Conservation (phyloP, 2,888 invertebrate genomes). For the Pharmacophagus antenor region DNA sequence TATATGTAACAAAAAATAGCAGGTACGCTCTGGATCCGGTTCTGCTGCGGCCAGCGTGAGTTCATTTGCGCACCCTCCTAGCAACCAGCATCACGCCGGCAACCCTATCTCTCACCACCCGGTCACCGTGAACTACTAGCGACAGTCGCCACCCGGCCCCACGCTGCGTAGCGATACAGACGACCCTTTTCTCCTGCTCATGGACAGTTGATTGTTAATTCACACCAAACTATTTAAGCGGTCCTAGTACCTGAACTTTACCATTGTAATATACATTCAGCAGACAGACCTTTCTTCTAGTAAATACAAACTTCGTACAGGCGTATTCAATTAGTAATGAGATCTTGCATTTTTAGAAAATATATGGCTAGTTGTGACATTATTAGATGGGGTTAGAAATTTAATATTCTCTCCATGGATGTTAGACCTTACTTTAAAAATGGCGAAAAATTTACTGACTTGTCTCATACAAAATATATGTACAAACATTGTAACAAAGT, state of each 20-base stretch:
- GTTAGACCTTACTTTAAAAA: conserved; percentile 1
- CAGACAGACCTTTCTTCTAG: no score
- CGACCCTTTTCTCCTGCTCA: conserved; percentile 5
- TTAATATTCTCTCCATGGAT: not conserved
- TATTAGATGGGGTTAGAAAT: no score
- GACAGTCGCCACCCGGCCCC: conserved; percentile 5
- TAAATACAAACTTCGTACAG: no score
- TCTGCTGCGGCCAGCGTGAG: conserved; percentile 41
- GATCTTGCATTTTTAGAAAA: no score
- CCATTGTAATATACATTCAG: not conserved
- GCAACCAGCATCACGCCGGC: conserved; percentile 54
- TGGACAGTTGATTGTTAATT: conserved; percentile 13
- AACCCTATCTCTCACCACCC: conserved; percentile 66
- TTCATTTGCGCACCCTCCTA: conserved; percentile 53
- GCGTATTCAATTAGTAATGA: no score
- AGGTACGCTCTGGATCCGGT: conserved; percentile 52
- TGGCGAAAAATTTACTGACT: conserved; percentile 12
- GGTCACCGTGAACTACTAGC: conserved; percentile 76
- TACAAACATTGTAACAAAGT: conserved; percentile 5
- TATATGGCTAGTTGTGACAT: no score
- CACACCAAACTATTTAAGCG: not conserved
- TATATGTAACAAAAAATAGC: conserved; percentile 39
- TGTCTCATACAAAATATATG: conserved; percentile 10
- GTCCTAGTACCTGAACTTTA: conserved; percentile 16
- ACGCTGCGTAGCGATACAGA: conserved; percentile 8